Evolutionary conservation across 2,888 invertebrate species (phyloP).

Genomic region (Vesta saturnalis): DNA sequence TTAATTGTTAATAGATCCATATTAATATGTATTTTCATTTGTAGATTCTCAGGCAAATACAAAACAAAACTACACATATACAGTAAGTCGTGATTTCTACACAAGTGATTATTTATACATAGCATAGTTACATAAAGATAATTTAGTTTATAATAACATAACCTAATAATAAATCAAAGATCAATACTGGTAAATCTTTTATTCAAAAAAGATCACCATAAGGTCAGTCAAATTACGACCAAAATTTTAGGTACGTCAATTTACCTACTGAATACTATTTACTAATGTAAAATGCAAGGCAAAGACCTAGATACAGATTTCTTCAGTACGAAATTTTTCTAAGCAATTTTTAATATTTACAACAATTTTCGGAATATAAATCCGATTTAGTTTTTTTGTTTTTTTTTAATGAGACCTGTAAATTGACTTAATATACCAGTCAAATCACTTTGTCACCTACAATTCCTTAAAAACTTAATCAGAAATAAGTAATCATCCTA

Average conservation of each 20-base stretch:
- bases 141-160: constrained; percentile 52
- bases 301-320: constrained; percentile 55
- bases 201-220: constrained; percentile 46
- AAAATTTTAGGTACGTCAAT: constrained; percentile 54
- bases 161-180: constrained; percentile 35
- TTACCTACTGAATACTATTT: constrained; percentile 50
- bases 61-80: constrained; percentile 64
- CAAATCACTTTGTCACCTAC: constrained; percentile 47
- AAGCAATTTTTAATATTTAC: constrained; percentile 54
- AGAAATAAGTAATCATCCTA: constrained; percentile 26
- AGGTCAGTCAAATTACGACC: constrained; percentile 55
- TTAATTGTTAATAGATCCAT: constrained; percentile 49
- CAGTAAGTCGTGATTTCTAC: constrained; percentile 56
- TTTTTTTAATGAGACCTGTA: constrained; percentile 42
- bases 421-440: constrained; percentile 53
- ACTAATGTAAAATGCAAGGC: constrained; percentile 52
- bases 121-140: constrained; percentile 64
- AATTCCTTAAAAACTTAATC: constrained; percentile 1
- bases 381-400: constrained; percentile 10
- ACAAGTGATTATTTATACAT: constrained; percentile 64
- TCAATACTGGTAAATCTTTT: constrained; percentile 26
- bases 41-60: constrained; percentile 60
- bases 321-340: constrained; percentile 54
- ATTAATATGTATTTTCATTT: constrained; percentile 56
- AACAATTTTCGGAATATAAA: constrained; percentile 25